Base-by-base conservation (phyloP, 2,113 vertebrate genomes). In the Pica pica region DNA sequence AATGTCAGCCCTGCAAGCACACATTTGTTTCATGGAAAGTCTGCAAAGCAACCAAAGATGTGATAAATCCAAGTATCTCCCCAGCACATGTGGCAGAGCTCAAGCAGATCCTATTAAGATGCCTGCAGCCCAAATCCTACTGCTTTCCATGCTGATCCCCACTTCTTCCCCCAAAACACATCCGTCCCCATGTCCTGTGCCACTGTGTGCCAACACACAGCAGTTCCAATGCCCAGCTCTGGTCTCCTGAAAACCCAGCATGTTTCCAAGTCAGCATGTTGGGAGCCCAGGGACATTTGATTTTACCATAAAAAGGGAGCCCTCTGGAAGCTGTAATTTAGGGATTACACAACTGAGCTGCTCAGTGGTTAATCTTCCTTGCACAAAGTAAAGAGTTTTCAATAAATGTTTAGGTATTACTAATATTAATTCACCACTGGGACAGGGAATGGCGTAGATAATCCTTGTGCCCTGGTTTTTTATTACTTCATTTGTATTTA, bases 331-430 rank as follows among this genome's bases (percentile, higher is more conserved):
- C 70, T 85, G 41, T n/a, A 85, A 70, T 83, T 90, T 35, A 77
- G 73, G 76, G 87, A 95, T 77, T 57, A 74, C 50, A 65, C 86
- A 78, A 86, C 52, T 47, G 70, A 92, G 71, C 82, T 69, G 13
- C 82, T 70, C 39, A 68, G n/a, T 57, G 59, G 68, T 80, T 86
- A 13, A 76, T 73, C 83, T 52, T 69, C 73, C 50, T 67, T 37
- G 39, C 21, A 57, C 39, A 55, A 69, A 85, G 28, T 5, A 8
- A 78, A 52, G 31, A 41, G 79, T 46, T 68, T 73, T 39, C 82
- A 90, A 30, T 41, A 75, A 67, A 76, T 35, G 17, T 47, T 93
- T 63, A 79, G 53, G 57, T 33, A 53, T 19, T 79, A 17, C 24
- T 63, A 75, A 55, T 33, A 68, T 46, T 75, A 83, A 85, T 41